These are phyloP conservation scores for Paedocypris sp. DNA, from an alignment of 2,113 vertebrate species.

Conservation along the genomic window DNA sequence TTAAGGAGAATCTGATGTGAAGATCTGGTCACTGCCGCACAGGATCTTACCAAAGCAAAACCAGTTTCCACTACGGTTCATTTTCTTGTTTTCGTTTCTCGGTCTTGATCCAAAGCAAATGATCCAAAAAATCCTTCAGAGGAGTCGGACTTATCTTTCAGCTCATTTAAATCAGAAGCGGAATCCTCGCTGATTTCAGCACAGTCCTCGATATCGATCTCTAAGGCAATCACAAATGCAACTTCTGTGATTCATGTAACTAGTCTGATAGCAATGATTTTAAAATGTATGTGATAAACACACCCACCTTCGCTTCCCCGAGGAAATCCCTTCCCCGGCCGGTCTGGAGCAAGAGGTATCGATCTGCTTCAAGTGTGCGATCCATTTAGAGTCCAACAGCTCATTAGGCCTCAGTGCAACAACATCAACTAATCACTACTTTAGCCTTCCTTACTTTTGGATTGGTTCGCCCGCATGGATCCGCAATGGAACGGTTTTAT, in stretches of 20 bases:
- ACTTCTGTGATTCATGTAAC: background rate
- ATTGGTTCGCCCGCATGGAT: background rate
- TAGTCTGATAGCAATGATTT: background rate
- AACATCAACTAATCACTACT: conserved; percentile 25
- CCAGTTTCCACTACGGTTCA: no score
- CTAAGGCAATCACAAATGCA: background rate
- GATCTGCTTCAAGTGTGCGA: conserved; percentile 34
- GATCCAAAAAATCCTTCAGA: background rate
- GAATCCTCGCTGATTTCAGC: conserved; percentile 11
- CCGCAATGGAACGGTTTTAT: background rate
- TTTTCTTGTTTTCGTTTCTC: no score
- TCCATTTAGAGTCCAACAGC: conserved; percentile 28
- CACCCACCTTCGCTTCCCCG: background rate
- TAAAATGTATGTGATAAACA: conserved; percentile 1
- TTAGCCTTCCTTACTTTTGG: conserved; percentile 2
- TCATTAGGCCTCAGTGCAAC: conserved; percentile 29
- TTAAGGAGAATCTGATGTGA: no score
- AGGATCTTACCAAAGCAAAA: no score
- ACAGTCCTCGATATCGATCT: conserved; percentile 4
- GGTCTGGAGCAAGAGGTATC: conserved; percentile 15
- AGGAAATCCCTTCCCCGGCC: conserved; percentile 7
- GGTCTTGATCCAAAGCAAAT: no score
- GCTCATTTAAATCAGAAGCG: background rate
- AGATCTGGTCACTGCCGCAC: conserved; percentile 4
- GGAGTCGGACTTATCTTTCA: background rate